Evolutionary conservation across 1,140 invertebrate species (phyloP), one percentile per base, ranked within the genome.

Genomic region (Berghia stephanieae): DNA sequence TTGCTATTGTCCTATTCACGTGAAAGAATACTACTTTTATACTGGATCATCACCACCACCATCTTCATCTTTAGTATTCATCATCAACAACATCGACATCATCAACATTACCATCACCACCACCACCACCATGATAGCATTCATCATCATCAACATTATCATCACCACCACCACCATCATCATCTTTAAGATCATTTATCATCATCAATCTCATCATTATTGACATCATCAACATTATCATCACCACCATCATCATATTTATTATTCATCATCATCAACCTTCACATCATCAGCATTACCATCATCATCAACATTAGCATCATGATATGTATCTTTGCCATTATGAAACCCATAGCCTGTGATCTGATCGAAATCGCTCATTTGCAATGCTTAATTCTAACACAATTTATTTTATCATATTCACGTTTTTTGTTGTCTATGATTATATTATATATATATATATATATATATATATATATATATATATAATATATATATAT

Each of bases 81-180:
- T n/a, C n/a, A n/a, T n/a, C n/a, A n/a, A 42, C n/a, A 52, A 55
- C 38, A 71, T 13, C 69, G n/a, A 16, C 69, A 71, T 21, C 69
- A 71, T 21, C 69, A 71, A 18, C 21, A 52, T 40, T 16, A 66
- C 2, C 49, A 52, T 52, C 49, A 52, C 24, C 49, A 52, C 24
- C 49, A 1, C 24, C 49, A 1, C 24, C 49, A 1, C 24, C 49
- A 52, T 52, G 16, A 52, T 1, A 16, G 24, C 24, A 16, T 18
- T 52, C 49, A 52, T 52, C 49, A 52, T 52, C 49, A 52, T 52
- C 49, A 52, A 18, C 49, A 52, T 52, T 24, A 52, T 1, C 46
- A 49, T 49, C n/a, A 49, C n/a, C 46, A 49, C 24, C 49, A 52
- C 24, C 49, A 52, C 24, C 49, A 1, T 52, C 49, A 52, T 1